Base-by-base conservation (phyloP, 2,797 vertebrate species). In the Pseudomugil tenellus region DNA sequence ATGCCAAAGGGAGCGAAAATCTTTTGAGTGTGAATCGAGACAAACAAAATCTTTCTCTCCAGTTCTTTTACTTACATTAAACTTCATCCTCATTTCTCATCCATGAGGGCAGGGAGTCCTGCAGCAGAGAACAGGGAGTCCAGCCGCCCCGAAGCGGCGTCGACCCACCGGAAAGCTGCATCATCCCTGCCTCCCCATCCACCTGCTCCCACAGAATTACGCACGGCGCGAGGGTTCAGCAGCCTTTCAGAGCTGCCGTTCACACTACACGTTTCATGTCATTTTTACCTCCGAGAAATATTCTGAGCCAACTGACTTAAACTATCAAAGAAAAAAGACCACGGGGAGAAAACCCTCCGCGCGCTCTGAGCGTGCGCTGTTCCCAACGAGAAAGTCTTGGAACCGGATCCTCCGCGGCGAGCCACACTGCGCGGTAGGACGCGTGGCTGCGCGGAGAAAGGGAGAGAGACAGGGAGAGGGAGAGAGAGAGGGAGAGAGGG, bases 191-290 rank as follows among this genome's bases (percentile, higher is more conserved):
- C 68, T 79, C 67, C 82, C 76, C 79, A 85, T 89, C 84, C 89
- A 91, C 86, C 90, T 91, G 88, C 87, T 81, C 34, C 11, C 10
- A 43, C 46, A 0, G 9, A 3, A 62, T 83, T 82, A 83, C 88
- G 89, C 84, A 63, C 79, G 62, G 58, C 56, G 61, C 54, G 11
- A 56, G 67, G 62, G 57, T 8, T 54, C 60, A 39, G 2, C 16
- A 46, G 65, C 63, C 31, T 39, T 58, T 29, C 49, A 23, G 23
- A 74, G 71, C 69, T 53, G 65, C 19, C 54, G 49, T 1, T 49
- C 9, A 2, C 16, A 3, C 34, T 51, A 5, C 37, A 35, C 57
- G 23, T 66, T 41, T 85, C 63, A 74, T 21, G 67, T 63, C 76
- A 70, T 85, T 28, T 70, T 26, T 12, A 32, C 16, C 28, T 46